Evolutionary conservation across 1,140 invertebrate genomes (phyloP), one percentile per base, ranked within the genome.

Genomic region (Tetramorium parvispinum): DNA sequence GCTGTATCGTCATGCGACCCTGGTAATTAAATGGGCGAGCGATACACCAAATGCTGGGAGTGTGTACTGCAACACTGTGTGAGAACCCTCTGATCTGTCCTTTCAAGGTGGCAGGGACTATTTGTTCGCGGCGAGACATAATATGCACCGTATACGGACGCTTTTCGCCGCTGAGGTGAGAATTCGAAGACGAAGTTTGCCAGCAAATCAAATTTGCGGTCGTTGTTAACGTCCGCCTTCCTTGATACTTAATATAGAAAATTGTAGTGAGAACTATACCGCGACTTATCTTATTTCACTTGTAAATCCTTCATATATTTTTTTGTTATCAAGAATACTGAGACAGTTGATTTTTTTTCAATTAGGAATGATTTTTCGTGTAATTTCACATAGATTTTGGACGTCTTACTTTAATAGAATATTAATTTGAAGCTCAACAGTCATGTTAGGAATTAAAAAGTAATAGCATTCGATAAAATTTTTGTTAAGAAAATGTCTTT

Each of bases 1-100:
- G 53, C n/a, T 21, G 13, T 37, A 24, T 40, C 79, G 53, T 75
- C 57, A 68, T 16, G 43, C 11, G 6, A 59, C 68, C 53, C 3
- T 0, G 57, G n/a, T 70, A 87, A 88, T 88, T 88, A 88, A 88
- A 88, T 73, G 37, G 49, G 40, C 73, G 40, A 75, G 49, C 75
- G 43, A 87, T 43, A 66, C 37, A 49, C 21, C 46, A 53, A 66
- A 43, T n/a, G 37, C 3, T 3, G 32, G 24, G 13, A 53, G 46
- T 21, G 40, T 3, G 61, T 16, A 24, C 18, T 10, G 11, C 46
- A 51, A 40, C 63, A 24, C 40, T 21, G 61, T 46, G 18, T 18
- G 40, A 40, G 21, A 51, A 83, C 43, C n/a, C 24, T 70, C 21
- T n/a, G 63, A 21, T 70, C 37, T 2, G 21, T 53, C 53, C 79